These are phyloP conservation scores for Schizothorax lantsangensis DNA, from an alignment of 2,797 vertebrate species.

Conservation along the genomic window DNA sequence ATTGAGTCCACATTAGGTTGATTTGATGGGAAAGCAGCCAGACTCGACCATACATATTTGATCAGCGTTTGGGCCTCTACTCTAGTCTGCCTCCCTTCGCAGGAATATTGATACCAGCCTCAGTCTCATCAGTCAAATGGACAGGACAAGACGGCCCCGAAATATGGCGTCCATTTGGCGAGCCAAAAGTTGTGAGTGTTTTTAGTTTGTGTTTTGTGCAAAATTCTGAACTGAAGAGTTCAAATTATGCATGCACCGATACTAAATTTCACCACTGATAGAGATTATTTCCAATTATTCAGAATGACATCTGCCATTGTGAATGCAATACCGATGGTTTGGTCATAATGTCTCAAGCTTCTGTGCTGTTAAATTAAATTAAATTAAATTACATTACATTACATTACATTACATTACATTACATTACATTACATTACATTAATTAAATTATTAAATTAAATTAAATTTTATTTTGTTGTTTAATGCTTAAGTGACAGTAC, in stretches of 20 bases:
- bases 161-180: not conserved
- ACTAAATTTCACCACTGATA: not conserved
- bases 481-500: not conserved
- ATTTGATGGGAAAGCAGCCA: constrained; percentile 62
- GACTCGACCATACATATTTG: constrained; percentile 57
- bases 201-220: not conserved
- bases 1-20: constrained; percentile 58
- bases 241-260: not conserved
- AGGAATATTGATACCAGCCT: constrained; percentile 44
- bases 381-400: too few species aligned
- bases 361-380: not conserved
- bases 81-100: not conserved
- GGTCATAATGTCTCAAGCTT: not conserved
- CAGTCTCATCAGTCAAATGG: constrained; percentile 51
- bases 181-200: not conserved
- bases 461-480: not conserved
- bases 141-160: constrained; percentile 24
- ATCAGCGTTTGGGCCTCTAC: constrained; percentile 49
- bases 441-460: not conserved
- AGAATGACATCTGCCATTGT: not conserved
- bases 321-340: not conserved
- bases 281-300: not conserved
- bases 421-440: too few species aligned
- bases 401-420: not conserved
- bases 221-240: not conserved